Evolutionary conservation across 2,888 invertebrate species (phyloP).

Genomic region (Acanthosepion pharaonis): DNA sequence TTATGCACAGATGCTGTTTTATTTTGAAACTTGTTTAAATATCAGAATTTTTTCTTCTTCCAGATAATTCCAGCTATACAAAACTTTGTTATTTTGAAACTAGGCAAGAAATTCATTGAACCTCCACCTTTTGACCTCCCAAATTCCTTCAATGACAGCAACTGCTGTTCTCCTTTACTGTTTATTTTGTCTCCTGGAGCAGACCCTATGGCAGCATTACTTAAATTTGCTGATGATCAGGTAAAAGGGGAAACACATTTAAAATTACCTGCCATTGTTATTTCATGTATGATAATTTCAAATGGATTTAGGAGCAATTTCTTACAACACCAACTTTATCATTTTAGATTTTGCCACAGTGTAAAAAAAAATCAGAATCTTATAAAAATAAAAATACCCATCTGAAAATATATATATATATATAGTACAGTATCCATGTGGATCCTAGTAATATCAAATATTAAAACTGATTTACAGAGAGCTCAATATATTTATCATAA

Average conservation of each 20-base stretch:
- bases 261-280: too few relatives aligned
- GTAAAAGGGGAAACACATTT: conserved; percentile 56
- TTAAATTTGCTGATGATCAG: conserved; percentile 76
- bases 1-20: not conserved
- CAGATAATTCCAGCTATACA: conserved; percentile 74
- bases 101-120: conserved; percentile 75
- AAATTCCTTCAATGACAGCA: conserved; percentile 74
- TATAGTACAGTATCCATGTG: too few relatives aligned
- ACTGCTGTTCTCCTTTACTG: conserved; percentile 74
- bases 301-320: too few relatives aligned
- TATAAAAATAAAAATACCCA: too few relatives aligned
- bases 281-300: too few relatives aligned
- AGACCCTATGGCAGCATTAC: conserved; percentile 75
- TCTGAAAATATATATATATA: too few relatives aligned
- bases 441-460: too few relatives aligned
- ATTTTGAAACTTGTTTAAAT: not conserved
- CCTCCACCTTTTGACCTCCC: conserved; percentile 76
- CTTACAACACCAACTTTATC: too few relatives aligned
- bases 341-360: too few relatives aligned
- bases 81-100: conserved; percentile 74
- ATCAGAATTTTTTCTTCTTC: conserved; percentile 44
- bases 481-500: too few relatives aligned
- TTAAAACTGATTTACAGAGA: too few relatives aligned
- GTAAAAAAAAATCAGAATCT: too few relatives aligned
- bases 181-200: conserved; percentile 76